A percentile compares a stretch with the other conserved stretches of the same genome.
These are phyloP conservation scores for Meriones unguiculatus DNA, from an alignment of 2,113 vertebrate genomes.

Conservation along the genomic window DNA sequence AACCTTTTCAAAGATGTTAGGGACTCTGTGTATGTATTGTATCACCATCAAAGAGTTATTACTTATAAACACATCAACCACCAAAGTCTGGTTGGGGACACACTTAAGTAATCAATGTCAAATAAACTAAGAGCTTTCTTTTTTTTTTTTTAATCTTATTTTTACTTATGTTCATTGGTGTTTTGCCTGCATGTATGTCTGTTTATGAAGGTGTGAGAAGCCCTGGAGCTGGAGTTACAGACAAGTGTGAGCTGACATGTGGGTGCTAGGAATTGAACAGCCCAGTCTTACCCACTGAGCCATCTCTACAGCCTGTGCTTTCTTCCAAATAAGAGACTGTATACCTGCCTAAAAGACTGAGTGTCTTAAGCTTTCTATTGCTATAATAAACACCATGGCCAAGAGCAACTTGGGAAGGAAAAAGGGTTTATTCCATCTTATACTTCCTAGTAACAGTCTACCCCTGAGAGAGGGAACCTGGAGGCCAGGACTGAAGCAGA, in stretches of 20 bases:
- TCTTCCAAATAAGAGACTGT: background rate
- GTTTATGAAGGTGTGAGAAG: background rate
- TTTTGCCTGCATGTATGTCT: background rate
- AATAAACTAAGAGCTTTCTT: background rate
- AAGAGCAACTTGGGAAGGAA: background rate
- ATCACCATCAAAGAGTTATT: background rate
- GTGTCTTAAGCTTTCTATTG: background rate
- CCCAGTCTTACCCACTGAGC: background rate
- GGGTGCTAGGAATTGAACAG: background rate
- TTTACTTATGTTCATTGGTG: background rate
- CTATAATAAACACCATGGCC: background rate
- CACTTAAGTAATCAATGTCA: background rate
- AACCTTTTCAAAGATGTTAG: background rate
- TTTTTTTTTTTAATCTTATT: background rate
- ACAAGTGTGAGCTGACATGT: background rate
- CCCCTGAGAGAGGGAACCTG: background rate
- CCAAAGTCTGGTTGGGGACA: fast-evolving
- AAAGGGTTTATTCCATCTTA: background rate
- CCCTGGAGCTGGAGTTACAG: background rate
- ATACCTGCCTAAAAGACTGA: background rate
- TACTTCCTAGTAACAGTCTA: background rate
- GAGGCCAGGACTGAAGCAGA: background rate
- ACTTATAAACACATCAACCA: background rate
- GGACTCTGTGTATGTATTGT: fast-evolving
- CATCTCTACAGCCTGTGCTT: background rate